Conservation (phyloP, 2,113 vertebrate genomes). For the Garra rufa region DNA sequence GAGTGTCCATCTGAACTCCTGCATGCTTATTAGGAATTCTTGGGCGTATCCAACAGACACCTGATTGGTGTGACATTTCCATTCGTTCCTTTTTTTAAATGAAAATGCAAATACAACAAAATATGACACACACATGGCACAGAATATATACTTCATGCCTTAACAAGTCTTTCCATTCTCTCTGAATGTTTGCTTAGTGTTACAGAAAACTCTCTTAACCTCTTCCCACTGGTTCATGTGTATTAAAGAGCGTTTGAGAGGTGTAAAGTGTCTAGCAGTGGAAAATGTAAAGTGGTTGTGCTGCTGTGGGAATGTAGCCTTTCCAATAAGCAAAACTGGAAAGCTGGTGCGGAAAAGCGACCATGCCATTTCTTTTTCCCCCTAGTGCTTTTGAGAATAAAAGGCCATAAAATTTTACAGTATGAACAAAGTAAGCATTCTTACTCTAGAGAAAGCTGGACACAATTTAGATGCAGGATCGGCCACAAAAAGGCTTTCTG, state of each 20-base stretch:
- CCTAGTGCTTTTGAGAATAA: slow-evolving; percentile 8
- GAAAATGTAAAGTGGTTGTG: slow-evolving; percentile 16
- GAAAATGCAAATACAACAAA: neutral
- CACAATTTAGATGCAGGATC: neutral
- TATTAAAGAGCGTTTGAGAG: slow-evolving; percentile 40
- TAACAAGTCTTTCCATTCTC: slow-evolving; percentile 52
- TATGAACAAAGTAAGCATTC: slow-evolving; percentile 27
- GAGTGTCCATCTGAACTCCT: slow-evolving; percentile 28
- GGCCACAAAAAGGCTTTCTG: slow-evolving; percentile 19
- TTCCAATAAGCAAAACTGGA: slow-evolving; percentile 34
- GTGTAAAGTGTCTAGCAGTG: slow-evolving; percentile 29
- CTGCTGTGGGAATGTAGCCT: slow-evolving; percentile 1
- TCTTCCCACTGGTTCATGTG: slow-evolving; percentile 64
- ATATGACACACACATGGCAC: neutral
- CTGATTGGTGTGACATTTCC: neutral
- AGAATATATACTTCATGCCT: too few species aligned
- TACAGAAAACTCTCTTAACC: slow-evolving; percentile 51
- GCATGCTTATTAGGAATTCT: neutral
- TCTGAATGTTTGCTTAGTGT: neutral
- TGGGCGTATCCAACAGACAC: neutral
- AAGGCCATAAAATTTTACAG: slow-evolving; percentile 19
- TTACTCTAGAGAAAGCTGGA: slow-evolving; percentile 12
- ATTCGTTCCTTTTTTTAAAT: neutral
- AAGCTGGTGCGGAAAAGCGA: neutral
- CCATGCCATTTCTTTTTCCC: neutral